A percentile compares a stretch with the other conserved stretches of the same genome.
phyloP scores from a whole-genome alignment of 2,797 vertebrate genomes.

The Rhinophrynus dorsalis region DNA sequence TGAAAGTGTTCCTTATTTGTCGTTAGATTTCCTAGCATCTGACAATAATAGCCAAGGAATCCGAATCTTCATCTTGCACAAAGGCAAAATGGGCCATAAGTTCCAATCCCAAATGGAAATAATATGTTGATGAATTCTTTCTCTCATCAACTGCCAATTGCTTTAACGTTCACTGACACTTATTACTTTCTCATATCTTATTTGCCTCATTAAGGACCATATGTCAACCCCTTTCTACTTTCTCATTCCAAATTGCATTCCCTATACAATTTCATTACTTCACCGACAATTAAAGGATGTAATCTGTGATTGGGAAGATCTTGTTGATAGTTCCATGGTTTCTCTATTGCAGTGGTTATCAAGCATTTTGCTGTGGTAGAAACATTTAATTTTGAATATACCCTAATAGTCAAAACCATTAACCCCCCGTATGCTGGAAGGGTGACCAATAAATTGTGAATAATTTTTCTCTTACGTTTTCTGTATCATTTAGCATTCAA shows the following conservation, averaged over 20 bases:
- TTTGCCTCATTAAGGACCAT: constrained; percentile 50
- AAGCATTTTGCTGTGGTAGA: too few relatives aligned
- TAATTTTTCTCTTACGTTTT: too few relatives aligned
- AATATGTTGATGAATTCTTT: constrained; percentile 47
- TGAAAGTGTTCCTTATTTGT: constrained; percentile 30
- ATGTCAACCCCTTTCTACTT: constrained; percentile 34
- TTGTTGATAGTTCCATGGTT: constrained; percentile 25
- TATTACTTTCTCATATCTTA: constrained; percentile 49
- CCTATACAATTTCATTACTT: constrained; percentile 27
- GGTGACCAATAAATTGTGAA: too few relatives aligned
- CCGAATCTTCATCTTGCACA: constrained; percentile 38
- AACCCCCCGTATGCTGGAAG: too few relatives aligned
- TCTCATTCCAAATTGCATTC: constrained; percentile 17
- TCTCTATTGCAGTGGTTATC: constrained; percentile 11
- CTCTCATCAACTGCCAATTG: constrained; percentile 48
- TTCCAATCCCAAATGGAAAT: constrained; percentile 46
- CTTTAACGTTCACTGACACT: constrained; percentile 44
- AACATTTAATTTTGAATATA: too few relatives aligned
- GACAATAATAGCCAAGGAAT: constrained; percentile 39
- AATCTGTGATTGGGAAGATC: constrained; percentile 12
- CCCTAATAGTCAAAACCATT: too few relatives aligned
- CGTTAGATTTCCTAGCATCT: constrained; percentile 32
- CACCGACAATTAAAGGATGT: constrained; percentile 25
- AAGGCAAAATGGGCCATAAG: constrained; percentile 46
- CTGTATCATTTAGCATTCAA: too few relatives aligned